Base-by-base conservation (phyloP, 2,113 vertebrate genomes). In the Catharus bicknelli region DNA sequence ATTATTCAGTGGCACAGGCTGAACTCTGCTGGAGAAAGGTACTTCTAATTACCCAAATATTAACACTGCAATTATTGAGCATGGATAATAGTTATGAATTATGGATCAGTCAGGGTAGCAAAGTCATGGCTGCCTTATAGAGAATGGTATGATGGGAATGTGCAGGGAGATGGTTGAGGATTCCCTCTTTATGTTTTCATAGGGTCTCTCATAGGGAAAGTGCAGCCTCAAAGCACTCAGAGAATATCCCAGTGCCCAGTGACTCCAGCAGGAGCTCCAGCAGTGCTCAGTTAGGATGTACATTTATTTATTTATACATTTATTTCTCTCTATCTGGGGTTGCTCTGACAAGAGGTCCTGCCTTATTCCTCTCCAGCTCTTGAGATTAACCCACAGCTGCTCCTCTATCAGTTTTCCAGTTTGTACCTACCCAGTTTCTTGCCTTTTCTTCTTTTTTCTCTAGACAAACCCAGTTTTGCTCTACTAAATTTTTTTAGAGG, bases 1-100 rank as follows among this genome's bases (percentile, higher is more conserved):
- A 34, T 84, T 82, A 79, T 40, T 70, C 77, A 66, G 58, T 40
- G 74, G 58, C 18, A 80, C 25, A 58, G 66, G 32, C 58, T 69
- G 77, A 95, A 64, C 54, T 84, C 62, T 86, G 80, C 45, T 2
- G 2, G 61, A 68, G 50, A 83, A 82, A 86, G 50, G 62, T 73
- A 62, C 66, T 90, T 85, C 29, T 30, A 83, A 93, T 89, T 87
- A 80, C 55, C 82, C 74, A 89, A 79, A 96, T 91, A 96, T 95
- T 95, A 92, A 91, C 74, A 13, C 34, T 91, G 68, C 58, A 86
- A 94, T 95, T 96, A 90, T 61, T 74, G 68, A 93, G 64, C 83
- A 20, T 58, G 58, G 78, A 51, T 96, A 92, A 90, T 58, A 87
- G 81, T 84, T 83, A 74, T 90, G 81, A 95, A 93, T 92, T 91